Percentiles rank a stretch among this genome's conserved stretches.
Conservation (phyloP, 2,797 vertebrate genomes). For the Spinibarbus caldwelli region DNA sequence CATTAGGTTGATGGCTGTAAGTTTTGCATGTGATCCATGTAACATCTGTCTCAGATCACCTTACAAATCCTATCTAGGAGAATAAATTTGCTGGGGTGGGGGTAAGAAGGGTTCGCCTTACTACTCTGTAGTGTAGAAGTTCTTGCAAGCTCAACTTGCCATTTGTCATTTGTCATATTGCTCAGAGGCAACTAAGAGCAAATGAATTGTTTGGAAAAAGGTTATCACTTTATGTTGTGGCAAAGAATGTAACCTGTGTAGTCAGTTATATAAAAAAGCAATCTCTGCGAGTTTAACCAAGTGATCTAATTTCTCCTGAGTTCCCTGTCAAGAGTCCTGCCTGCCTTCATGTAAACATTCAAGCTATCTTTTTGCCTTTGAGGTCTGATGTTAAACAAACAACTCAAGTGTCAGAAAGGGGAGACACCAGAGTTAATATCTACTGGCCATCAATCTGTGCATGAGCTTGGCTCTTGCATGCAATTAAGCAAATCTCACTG, state of each 20-base stretch:
- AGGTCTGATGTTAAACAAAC: conserved; percentile 23
- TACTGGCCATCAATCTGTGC: not conserved
- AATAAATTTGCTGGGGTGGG: conserved; percentile 36
- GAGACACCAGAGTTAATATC: not conserved
- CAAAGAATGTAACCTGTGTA: not conserved
- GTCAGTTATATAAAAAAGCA: not conserved
- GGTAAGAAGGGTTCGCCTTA: conserved; percentile 32
- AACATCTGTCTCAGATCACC: conserved; percentile 48
- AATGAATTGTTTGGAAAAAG: conserved; percentile 27
- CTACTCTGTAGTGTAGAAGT: conserved; percentile 12
- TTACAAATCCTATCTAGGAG: conserved; percentile 38
- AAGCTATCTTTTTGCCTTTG: not conserved
- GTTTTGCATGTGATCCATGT: conserved; percentile 43
- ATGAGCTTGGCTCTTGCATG: not conserved
- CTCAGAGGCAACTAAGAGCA: not conserved
- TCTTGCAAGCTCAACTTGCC: not conserved
- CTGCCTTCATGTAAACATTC: conserved; percentile 21
- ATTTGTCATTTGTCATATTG: conserved; percentile 13
- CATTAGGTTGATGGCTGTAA: conserved; percentile 19
- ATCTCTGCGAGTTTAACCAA: not conserved
- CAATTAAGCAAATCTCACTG: not conserved
- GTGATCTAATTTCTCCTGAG: not conserved
- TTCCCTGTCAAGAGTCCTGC: not conserved
- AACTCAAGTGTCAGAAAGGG: not conserved
- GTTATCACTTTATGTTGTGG: conserved; percentile 9